phyloP scores from a whole-genome alignment of 2,797 vertebrate species.

The Anguilla obscura region DNA sequence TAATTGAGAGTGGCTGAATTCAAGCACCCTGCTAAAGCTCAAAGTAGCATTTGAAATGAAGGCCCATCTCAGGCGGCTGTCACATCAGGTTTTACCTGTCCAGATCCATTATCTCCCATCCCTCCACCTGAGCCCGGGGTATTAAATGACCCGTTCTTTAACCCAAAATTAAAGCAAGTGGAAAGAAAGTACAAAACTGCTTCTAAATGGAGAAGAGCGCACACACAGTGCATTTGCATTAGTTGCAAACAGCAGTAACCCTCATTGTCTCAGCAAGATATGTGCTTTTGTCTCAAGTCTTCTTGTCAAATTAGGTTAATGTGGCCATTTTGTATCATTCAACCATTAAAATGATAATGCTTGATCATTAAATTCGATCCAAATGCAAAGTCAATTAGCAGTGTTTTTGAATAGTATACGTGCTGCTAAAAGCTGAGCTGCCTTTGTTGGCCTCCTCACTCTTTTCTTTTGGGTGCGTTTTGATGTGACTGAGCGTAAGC shows the following conservation, averaged over 20 bases:
- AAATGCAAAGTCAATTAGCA: not conserved
- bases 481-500: not conserved
- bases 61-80: conserved; percentile 3
- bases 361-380: not conserved
- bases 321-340: not conserved
- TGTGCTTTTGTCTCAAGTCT: not conserved
- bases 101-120: not conserved
- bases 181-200: not conserved
- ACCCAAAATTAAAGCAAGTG: not conserved
- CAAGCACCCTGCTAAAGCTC: not conserved
- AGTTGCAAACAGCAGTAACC: not conserved
- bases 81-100: conserved; percentile 16
- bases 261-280: not conserved
- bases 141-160: conserved; percentile 12
- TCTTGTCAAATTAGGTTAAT: not conserved
- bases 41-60: not conserved
- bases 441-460: not conserved
- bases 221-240: not conserved
- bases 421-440: not conserved
- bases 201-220: not conserved
- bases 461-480: not conserved
- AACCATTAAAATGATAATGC: not conserved
- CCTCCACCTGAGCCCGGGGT: not conserved
- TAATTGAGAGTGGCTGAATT: not conserved
- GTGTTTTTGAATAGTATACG: not conserved